Evolutionary conservation across 2,113 vertebrate species (phyloP).

Genomic region (Perognathus longimembris): DNA sequence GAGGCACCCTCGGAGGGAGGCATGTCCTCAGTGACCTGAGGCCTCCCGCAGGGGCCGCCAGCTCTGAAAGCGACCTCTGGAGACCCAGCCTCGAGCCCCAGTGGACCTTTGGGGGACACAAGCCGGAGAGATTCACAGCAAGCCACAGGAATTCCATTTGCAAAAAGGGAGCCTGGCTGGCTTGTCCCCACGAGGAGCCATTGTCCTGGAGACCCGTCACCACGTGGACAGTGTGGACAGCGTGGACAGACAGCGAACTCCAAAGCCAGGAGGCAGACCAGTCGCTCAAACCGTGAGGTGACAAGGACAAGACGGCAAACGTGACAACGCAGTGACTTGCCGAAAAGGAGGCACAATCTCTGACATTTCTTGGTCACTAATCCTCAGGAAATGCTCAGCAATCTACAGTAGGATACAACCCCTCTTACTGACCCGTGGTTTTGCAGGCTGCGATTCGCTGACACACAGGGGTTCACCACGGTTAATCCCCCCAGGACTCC

Average conservation of each 20-base stretch:
- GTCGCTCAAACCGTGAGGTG: background rate
- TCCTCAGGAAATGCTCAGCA: slow-evolving; percentile 4
- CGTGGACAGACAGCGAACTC: background rate
- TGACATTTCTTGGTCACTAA: slow-evolving; percentile 32
- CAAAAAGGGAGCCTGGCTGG: background rate
- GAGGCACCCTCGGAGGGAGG: background rate
- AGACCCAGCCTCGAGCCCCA: background rate
- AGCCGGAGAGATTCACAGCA: background rate
- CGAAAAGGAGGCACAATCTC: background rate
- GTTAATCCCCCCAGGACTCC: slow-evolving; percentile 17
- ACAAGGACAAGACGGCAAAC: background rate
- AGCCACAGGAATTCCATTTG: background rate
- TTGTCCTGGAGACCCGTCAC: background rate
- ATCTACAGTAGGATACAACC: background rate
- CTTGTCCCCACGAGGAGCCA: background rate
- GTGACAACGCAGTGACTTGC: slow-evolving; percentile 21
- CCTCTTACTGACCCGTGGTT: background rate
- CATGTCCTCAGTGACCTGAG: background rate
- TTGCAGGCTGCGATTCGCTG: slow-evolving; percentile 6
- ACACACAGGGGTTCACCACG: slow-evolving; percentile 37
- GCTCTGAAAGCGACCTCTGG: background rate
- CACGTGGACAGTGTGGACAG: background rate
- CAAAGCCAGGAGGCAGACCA: background rate
- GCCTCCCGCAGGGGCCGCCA: too few species aligned
- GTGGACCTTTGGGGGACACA: background rate